Evolutionary conservation across 1,140 invertebrate species (phyloP), one percentile per base, ranked within the genome.

Genomic region (Caenorhabditis latens): DNA sequence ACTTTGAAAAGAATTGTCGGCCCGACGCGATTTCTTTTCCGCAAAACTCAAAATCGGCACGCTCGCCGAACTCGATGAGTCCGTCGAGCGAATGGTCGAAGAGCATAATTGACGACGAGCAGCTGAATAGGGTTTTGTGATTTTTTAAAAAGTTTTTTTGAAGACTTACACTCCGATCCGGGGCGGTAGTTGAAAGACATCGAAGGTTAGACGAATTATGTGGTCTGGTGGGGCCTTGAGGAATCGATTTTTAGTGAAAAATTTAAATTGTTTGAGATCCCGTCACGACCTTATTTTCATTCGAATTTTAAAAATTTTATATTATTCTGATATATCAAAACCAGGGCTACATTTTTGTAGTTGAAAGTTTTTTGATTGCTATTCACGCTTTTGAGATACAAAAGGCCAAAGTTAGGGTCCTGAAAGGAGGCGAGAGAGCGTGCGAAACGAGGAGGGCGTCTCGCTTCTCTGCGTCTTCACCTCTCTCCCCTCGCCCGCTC

Each of bases 11-110:
- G 86, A 86, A 86, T 58, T 58, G 57, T 48, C 71, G 75, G 16
- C 86, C 86, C 11, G 71, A 43, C 1, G 86, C 46, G 50, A 86
- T 83, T 71, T 86, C 86, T 67, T 71, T 53, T 19, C 57, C 75
- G 55, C 86, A 86, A 83, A 71, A 86, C 42, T 86, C 86, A 63
- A 83, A 86, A 40, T 86, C 86, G 42, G 86, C 75, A 7, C 65
- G 13, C n/a, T 86, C 55, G 16, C 53, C 82, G 11, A 57, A 58
- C 40, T 83, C 86, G 48, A 86, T 75, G 9, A 86, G 46, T 3
- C 86, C 86, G 83, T 86, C 86, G 9, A 43, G 19, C 16, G 61
- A 43, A 67, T 86, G 86, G 63, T 86, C 86, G 61, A 65, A 86
- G 40, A 86, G 75, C 43, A 58, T 57, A 84, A 84, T 85, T 75